Percentiles rank a stretch among this genome's conserved stretches.
Evolutionary conservation across 2,888 invertebrate genomes (phyloP).

Genomic region (Timema podura): DNA sequence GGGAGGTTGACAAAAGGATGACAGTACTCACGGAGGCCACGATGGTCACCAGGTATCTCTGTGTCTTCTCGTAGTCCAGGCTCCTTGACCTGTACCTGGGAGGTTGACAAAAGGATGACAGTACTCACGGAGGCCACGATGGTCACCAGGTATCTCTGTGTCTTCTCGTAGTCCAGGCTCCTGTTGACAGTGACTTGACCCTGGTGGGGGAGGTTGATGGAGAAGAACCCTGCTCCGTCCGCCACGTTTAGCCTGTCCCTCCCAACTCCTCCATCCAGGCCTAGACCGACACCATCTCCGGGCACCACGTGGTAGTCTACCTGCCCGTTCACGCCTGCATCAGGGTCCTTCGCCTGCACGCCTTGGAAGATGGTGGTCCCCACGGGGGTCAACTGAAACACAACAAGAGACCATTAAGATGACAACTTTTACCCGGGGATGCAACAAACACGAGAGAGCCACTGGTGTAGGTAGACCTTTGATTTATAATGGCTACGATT

Average conservation of each 20-base stretch:
- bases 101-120: too few relatives aligned
- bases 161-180: conserved; percentile 83
- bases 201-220: conserved; percentile 83
- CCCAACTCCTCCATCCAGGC: conserved; percentile 55
- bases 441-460: too few relatives aligned
- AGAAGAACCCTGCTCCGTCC: conserved; percentile 79
- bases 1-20: too few relatives aligned
- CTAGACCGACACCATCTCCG: conserved; percentile 54
- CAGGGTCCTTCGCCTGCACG: conserved; percentile 74
- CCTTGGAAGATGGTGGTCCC: conserved; percentile 82
- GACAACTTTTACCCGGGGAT: background rate
- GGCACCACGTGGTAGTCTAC: conserved; percentile 82
- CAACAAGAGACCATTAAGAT: conserved; percentile 29
- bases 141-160: conserved; percentile 81
- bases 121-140: conserved; percentile 73
- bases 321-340: conserved; percentile 83
- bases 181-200: conserved; percentile 83
- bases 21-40: conserved; percentile 67
- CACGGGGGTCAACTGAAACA: conserved; percentile 74
- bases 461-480: too few relatives aligned
- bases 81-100: too few relatives aligned
- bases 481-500: too few relatives aligned
- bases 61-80: conserved; percentile 83
- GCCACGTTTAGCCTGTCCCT: conserved; percentile 56
- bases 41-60: conserved; percentile 82